Evolutionary conservation across 2,113 vertebrate genomes (phyloP), one percentile per base, ranked within the genome.

Genomic region (Xenopus laevis): DNA sequence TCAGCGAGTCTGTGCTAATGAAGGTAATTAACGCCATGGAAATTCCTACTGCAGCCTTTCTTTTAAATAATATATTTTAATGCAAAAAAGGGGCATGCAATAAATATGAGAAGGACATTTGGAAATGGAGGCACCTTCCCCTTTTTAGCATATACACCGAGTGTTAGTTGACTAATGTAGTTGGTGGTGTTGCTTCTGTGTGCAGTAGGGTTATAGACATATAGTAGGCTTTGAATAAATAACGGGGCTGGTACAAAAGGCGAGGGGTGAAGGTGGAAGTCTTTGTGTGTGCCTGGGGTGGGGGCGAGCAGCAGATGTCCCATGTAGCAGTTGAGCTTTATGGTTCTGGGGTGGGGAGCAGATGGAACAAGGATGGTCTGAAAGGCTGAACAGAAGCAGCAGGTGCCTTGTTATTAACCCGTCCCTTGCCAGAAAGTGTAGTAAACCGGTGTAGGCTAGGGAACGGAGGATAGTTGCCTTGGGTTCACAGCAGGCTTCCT

Each of bases 1-100:
- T 99, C 87, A 99, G 97, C 53, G 97, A 99, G 87, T 98, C 97
- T 0, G 97, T 99, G 83, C 86, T 99, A 89, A 99, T 99, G 97
- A 99, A 99, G 97, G 97, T 98, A 94, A 87, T 91, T 50, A 40
- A 40, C 30, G 3, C 30, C 30, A 33, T 33, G 30, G 30, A 33
- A 33, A 33, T 33, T 33, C 30, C 8, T 40, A 40, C 5, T 40
- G 33, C 33, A 40, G 33, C 33, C 33, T 40, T 40, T 40, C 33
- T 79, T 84, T 75, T 74, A 78, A 78, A 27, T 27, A 27, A 27
- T 27, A 27, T 27, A 27, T 27, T 27, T 27, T 27, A 27, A 27
- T 27, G 23, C 23, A 27, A 27, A 27, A 1, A 27, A 27, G 23
- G 23, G 23, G 23, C 23, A 27, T 27, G 23, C 23, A 4, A 27